A percentile compares a stretch with the other conserved stretches of the same genome.
Evolutionary conservation across 2,113 vertebrate species (phyloP).

Genomic region (Nerophis ophidion): DNA sequence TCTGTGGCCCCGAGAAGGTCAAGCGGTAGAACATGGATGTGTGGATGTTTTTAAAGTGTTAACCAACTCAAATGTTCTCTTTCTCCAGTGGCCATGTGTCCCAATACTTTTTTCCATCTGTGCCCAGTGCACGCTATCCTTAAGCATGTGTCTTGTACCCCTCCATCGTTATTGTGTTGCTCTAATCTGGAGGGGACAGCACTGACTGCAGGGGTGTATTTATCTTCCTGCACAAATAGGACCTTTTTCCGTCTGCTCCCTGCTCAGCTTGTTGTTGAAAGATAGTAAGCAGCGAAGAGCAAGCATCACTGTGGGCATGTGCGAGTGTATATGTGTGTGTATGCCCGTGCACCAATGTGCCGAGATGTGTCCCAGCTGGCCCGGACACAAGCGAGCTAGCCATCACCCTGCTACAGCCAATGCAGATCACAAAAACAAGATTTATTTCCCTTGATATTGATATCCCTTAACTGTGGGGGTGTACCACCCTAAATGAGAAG

Average conservation of each 20-base stretch:
- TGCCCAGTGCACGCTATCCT: constrained; percentile 29
- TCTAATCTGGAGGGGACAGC: constrained; percentile 68
- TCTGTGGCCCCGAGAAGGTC: too few species aligned
- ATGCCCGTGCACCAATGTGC: constrained; percentile 39
- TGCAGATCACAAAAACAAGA: constrained; percentile 51
- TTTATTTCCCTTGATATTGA: constrained; percentile 60
- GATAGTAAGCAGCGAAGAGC: constrained; percentile 65
- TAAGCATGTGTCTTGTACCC: constrained; percentile 59
- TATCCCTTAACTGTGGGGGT: constrained; percentile 58
- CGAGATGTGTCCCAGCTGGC: constrained; percentile 70
- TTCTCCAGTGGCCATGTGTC: too few species aligned
- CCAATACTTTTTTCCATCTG: neutral
- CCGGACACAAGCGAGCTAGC: constrained; percentile 56
- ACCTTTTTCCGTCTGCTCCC: constrained; percentile 70
- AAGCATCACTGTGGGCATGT: constrained; percentile 31
- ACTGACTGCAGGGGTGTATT: constrained; percentile 67
- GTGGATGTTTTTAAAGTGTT: too few species aligned
- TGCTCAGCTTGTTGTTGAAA: constrained; percentile 74
- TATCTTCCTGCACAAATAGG: constrained; percentile 76
- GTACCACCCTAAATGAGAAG: constrained; percentile 56
- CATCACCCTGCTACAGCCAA: constrained; percentile 60
- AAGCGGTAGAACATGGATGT: too few species aligned
- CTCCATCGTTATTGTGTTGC: constrained; percentile 65
- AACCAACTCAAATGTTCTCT: too few species aligned
- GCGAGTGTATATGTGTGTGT: constrained; percentile 7